phyloP scores from a whole-genome alignment of 2,888 invertebrate species.

The Sylvicola fuscatus region DNA sequence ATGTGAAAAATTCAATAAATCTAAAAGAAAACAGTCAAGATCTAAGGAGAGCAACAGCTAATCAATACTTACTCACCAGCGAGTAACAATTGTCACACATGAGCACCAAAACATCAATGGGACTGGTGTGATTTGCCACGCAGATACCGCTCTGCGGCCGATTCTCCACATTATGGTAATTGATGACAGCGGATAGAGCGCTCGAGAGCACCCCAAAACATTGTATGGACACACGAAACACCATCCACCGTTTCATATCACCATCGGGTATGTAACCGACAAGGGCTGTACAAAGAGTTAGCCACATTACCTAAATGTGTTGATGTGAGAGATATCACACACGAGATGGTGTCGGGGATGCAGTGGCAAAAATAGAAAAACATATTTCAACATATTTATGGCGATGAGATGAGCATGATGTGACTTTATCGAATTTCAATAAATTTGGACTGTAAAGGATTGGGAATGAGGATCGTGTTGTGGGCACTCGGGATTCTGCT shows the following conservation, averaged over 20 bases:
- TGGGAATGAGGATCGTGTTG: too few species aligned
- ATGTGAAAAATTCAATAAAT: too few species aligned
- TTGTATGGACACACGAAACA: slow-evolving; percentile 62
- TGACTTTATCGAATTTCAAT: too few species aligned
- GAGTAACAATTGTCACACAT: slow-evolving; percentile 97
- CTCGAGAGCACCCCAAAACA: slow-evolving; percentile 86
- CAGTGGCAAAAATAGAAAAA: too few species aligned
- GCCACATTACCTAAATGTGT: slow-evolving; percentile 56
- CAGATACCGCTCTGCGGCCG: slow-evolving; percentile 65
- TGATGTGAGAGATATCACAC: slow-evolving; percentile 5
- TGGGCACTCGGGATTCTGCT: too few species aligned
- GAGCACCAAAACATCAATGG: slow-evolving; percentile 90
- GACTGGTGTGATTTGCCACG: slow-evolving; percentile 98
- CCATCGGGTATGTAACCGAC: slow-evolving; percentile 70
- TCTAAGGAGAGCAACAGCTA: slow-evolving; percentile 2
- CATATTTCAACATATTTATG: too few species aligned
- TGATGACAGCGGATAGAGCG: slow-evolving; percentile 74
- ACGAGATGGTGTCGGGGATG: too few species aligned
- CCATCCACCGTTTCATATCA: slow-evolving; percentile 54
- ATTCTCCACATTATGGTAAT: slow-evolving; percentile 72
- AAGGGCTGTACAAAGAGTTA: slow-evolving; percentile 67
- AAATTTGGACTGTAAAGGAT: too few species aligned
- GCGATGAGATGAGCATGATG: too few species aligned
- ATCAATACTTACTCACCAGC: slow-evolving; percentile 48
- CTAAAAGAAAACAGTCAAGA: slow-evolving; percentile 6